Percentiles rank a stretch among this genome's conserved stretches.
Conservation (phyloP, 2,888 invertebrate genomes). For the Synanthedon myopaeformis region DNA sequence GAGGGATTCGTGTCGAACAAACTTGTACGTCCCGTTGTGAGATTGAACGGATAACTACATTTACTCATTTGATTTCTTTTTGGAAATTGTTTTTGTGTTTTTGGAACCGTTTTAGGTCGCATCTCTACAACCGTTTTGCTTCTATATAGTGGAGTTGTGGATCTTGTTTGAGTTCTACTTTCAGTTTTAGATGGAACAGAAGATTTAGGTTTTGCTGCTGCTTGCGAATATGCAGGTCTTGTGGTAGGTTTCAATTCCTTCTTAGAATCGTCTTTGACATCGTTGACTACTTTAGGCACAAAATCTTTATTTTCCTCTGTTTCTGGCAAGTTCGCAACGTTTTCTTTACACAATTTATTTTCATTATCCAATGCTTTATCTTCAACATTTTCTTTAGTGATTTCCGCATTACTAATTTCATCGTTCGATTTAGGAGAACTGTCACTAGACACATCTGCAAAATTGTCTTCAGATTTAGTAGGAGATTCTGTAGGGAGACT, state of each 20-base stretch:
- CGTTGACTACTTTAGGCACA: background rate
- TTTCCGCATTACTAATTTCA: background rate
- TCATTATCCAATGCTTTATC: background rate
- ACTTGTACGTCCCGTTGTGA: conserved; percentile 58
- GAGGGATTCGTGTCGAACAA: conserved; percentile 43
- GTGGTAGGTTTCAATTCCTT: conserved; percentile 20
- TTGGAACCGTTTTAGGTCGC: conserved; percentile 28
- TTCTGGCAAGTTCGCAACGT: background rate
- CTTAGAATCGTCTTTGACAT: conserved; percentile 1
- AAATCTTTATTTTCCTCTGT: background rate
- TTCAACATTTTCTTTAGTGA: background rate
- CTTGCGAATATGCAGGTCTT: conserved; percentile 62
- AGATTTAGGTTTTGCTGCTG: conserved; percentile 61
- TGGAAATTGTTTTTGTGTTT: conserved; percentile 29
- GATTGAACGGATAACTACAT: conserved; percentile 64
- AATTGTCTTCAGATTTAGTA: conserved; percentile 48
- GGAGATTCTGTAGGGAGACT: conserved; percentile 24
- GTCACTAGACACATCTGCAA: conserved; percentile 47
- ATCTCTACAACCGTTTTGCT: conserved; percentile 64
- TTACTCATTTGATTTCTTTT: conserved; percentile 48
- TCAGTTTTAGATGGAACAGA: conserved; percentile 34
- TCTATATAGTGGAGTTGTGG: conserved; percentile 30
- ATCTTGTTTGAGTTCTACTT: conserved; percentile 34
- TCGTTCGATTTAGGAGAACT: conserved; percentile 32
- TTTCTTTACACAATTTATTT: background rate